Evolutionary conservation across 2,113 vertebrate species (phyloP).

Genomic region (Sprattus sprattus): DNA sequence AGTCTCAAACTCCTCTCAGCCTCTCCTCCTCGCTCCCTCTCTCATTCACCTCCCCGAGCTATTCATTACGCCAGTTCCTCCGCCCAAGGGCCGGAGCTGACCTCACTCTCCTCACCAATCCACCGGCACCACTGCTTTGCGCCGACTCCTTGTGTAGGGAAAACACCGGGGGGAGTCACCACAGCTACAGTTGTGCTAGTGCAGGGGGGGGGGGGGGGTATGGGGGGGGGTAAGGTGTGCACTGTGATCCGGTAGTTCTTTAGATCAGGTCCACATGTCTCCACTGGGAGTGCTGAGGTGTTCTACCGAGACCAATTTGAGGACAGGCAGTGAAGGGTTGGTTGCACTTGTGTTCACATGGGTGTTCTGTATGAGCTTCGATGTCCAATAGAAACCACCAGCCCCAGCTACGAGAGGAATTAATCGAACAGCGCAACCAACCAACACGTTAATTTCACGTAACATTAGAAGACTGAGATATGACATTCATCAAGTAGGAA

Average conservation of each 20-base stretch:
- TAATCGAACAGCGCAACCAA: conserved; percentile 46
- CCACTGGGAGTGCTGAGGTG: not conserved
- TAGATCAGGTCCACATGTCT: not conserved
- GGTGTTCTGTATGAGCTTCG: not conserved
- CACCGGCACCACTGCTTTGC: conserved; percentile 36
- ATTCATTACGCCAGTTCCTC: conserved; percentile 60
- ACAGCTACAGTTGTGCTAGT: too few species aligned
- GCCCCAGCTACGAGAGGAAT: conserved; percentile 19
- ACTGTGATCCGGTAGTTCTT: not conserved
- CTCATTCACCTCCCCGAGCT: conserved; percentile 45
- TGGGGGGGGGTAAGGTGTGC: not conserved
- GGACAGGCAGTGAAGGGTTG: not conserved
- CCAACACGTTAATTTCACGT: conserved; percentile 54
- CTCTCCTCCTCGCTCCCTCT: too few species aligned
- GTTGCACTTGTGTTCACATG: not conserved
- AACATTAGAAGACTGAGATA: conserved; percentile 45
- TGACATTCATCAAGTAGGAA: conserved; percentile 46
- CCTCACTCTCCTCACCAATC: conserved; percentile 35
- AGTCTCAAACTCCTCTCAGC: conserved; percentile 44
- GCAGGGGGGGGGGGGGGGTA: not conserved
- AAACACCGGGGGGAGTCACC: too few species aligned
- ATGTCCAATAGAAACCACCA: not conserved
- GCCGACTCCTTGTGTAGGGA: too few species aligned
- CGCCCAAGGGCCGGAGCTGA: conserved; percentile 44
- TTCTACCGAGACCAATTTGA: conserved; percentile 15